Evolutionary conservation across 35 echinoderm and acorn worm species (phyloP).

Genomic region (Lytechinus variegatus): DNA sequence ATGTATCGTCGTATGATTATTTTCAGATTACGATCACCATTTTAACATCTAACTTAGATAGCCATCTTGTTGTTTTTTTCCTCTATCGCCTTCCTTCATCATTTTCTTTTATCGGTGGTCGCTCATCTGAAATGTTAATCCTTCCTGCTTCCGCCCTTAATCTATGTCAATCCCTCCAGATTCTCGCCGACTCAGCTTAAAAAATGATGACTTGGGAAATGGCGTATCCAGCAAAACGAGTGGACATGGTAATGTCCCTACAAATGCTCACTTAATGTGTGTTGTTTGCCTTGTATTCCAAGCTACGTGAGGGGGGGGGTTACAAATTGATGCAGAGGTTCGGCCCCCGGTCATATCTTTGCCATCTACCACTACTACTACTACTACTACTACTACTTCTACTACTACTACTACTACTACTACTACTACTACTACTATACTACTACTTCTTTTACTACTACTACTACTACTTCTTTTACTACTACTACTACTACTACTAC

Average conservation of each 20-base stretch:
- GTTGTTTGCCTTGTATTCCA: too few relatives aligned
- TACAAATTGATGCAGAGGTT: too few relatives aligned
- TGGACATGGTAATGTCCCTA: not conserved
- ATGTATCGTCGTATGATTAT: too few relatives aligned
- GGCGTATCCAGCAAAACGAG: not conserved
- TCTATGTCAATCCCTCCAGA: not conserved
- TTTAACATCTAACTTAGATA: not conserved
- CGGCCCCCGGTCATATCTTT: too few relatives aligned
- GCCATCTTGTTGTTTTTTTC: not conserved
- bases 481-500: conserved; percentile 27
- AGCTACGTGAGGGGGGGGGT: too few relatives aligned
- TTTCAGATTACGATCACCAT: not conserved
- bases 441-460: not conserved
- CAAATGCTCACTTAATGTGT: too few relatives aligned
- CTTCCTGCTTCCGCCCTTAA: not conserved
- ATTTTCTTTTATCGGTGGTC: not conserved
- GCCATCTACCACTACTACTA: conserved; percentile 24
- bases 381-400: too few relatives aligned
- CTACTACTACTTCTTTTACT: not conserved
- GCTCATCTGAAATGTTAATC: not conserved
- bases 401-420: conserved; percentile 6
- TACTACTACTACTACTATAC: not conserved
- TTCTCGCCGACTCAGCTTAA: not conserved
- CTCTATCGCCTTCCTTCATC: not conserved
- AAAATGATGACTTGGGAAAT: not conserved